Conservation (phyloP, 2,888 invertebrate genomes). For the Tetrapedia diversipes region DNA sequence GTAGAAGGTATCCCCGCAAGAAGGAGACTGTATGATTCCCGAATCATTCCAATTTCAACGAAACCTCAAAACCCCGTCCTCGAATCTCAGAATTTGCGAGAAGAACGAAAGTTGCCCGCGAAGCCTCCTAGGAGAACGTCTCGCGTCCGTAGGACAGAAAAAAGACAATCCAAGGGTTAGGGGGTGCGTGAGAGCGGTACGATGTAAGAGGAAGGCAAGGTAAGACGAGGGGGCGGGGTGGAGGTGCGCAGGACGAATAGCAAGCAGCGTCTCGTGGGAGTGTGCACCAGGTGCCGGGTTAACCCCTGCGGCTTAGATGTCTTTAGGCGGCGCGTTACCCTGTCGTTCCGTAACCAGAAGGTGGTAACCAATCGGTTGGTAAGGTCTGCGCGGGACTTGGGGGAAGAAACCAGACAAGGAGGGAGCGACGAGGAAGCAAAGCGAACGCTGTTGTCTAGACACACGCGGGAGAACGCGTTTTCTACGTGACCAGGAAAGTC, state of each 20-base stretch:
- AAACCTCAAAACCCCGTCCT: not conserved
- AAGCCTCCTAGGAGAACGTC: not conserved
- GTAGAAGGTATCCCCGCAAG: too few relatives aligned
- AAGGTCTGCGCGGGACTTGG: conserved; percentile 60
- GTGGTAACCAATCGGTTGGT: conserved; percentile 71
- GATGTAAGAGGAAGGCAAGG: conserved; percentile 63
- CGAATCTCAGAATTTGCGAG: not conserved
- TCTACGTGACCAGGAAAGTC: conserved; percentile 74
- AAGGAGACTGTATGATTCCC: not conserved
- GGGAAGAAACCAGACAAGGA: conserved; percentile 49
- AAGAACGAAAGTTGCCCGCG: not conserved
- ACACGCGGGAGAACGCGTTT: conserved; percentile 57
- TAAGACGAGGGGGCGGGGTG: conserved; percentile 49
- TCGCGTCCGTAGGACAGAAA: not conserved
- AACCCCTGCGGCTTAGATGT: conserved; percentile 79
- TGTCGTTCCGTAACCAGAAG: conserved; percentile 68
- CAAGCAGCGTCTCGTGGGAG: conserved; percentile 80
- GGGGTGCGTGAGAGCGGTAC: conserved; percentile 58
- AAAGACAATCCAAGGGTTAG: conserved; percentile 25
- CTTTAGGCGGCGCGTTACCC: conserved; percentile 74
- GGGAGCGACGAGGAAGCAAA: conserved; percentile 46
- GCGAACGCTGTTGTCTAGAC: conserved; percentile 70
- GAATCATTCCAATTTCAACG: not conserved
- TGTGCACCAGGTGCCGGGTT: conserved; percentile 82
- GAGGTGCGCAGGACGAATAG: conserved; percentile 79